Evolutionary conservation across 2,797 vertebrate genomes (phyloP), one percentile per base, ranked within the genome.

Genomic region (Ibycter americanus): DNA sequence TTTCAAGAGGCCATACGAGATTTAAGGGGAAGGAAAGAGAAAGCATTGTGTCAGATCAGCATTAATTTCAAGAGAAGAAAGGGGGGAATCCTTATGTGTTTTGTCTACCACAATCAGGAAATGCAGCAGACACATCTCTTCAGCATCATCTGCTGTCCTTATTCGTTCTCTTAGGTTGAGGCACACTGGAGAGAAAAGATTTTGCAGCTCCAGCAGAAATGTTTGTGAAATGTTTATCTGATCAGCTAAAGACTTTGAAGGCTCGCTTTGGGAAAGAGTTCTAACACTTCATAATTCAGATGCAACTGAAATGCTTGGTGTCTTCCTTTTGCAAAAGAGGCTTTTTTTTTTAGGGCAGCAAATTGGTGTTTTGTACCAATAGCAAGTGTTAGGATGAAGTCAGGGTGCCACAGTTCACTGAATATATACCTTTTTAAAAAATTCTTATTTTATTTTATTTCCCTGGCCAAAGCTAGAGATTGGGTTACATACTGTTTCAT

Each of bases 251-350:
- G 92, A 25, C 92, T 95, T 81, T 91, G 91, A 95, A 97, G 90
- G 46, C 87, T 95, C 94, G 89, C 89, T 96, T 98, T 96, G 97
- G 93, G 92, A 98, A 97, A 94, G 47, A 73, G 77, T 91, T 95
- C 78, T 97, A 96, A 94, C 97, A 98, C 97, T 97, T 97, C 97
- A 98, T 98, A 96, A 98, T 94, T 98, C 96, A 97, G 89, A 95
- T 82, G 55, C 66, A 91, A 94, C 81, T 83, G 79, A 86, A 97
- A 94, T 42, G n/a, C 61, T 96, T 16, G 5, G n/a, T 73, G 74
- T 91, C 87, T 96, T 71, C 52, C 59, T 96, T 94, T 77, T 83
- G 68, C 93, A 93, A 93, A 63, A 62, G 5, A 78, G n/a, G 77
- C 58, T 78, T 91, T 49, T 46, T 38, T 89, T 90, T 96, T 92